These are phyloP conservation scores for Siniperca obscura DNA, from an alignment of 2,797 vertebrate species.

Conservation along the genomic window DNA sequence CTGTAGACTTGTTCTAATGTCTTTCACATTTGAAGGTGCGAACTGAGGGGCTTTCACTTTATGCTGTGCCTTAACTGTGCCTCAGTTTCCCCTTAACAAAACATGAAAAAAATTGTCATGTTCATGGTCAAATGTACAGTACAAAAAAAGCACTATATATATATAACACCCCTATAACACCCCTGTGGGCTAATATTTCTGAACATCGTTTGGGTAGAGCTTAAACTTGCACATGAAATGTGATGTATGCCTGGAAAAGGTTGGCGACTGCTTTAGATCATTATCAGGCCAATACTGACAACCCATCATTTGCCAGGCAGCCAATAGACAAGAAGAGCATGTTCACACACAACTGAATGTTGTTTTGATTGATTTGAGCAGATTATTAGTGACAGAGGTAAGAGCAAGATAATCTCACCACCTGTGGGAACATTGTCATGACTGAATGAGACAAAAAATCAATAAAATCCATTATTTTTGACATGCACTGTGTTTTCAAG, in stretches of 20 bases:
- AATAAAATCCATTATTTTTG: background rate
- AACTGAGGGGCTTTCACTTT: too few relatives aligned
- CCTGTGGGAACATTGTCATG: background rate
- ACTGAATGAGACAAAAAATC: background rate
- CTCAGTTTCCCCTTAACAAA: background rate
- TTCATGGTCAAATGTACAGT: background rate
- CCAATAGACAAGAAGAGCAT: background rate
- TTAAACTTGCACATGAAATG: background rate
- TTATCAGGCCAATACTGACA: background rate
- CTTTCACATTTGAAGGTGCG: background rate
- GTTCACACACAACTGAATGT: background rate
- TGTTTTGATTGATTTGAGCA: background rate
- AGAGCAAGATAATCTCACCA: background rate
- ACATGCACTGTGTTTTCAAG: background rate
- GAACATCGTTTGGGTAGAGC: background rate
- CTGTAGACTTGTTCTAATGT: too few relatives aligned
- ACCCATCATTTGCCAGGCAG: background rate
- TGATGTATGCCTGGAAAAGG: background rate
- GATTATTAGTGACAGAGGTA: slow-evolving; percentile 4
- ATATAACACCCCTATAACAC: background rate
- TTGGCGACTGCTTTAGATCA: background rate
- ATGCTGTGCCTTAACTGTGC: background rate
- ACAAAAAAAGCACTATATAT: background rate
- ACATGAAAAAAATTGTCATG: background rate
- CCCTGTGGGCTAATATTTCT: background rate